Base-by-base conservation (phyloP, 2,797 vertebrate species). In the Monodelphis domestica region DNA sequence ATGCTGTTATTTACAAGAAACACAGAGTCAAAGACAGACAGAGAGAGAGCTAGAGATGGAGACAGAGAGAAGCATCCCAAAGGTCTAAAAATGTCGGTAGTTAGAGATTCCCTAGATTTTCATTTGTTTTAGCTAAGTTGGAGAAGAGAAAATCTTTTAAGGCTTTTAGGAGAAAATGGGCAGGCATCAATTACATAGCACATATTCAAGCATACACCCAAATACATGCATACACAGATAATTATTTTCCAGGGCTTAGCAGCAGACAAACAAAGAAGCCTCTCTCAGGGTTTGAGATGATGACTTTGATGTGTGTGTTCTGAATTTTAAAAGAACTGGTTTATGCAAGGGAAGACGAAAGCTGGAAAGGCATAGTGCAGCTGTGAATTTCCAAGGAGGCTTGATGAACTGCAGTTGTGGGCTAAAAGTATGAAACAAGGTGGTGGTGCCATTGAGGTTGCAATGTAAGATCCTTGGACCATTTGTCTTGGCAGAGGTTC, bases 401-500 rank as follows among this genome's bases (percentile, higher is more conserved):
- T 97, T 97, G 94, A 96, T 90, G 92, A 88, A 0, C 17, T 95
- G 92, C 91, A 96, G 54, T 89, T 91, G 53, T 1, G 89, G 87
- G 5, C 91, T 95, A 56, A 89, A 95, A 88, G 94, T 28, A 54
- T 51, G 96, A 55, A 97, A 95, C 54, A 95, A 94, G 84, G 33
- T 93, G 54, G 29, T 92, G 45, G n/a, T 91, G 78, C 54, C 87
- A 93, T 33, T 45, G 89, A 95, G 88, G n/a, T 89, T 33, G 95
- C 97, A 96, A 98, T 95, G 95, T 97, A 97, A 98, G 54, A 26
- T 50, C 88, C 91, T 94, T 89, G 94, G 94, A 93, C 88, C 97
- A 93, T 97, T 98, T 95, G 28, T 95, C 88, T 97, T 98, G 95
- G 96, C 97, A 94, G 7, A 52, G 95, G 94, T 97, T 98, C 97